Evolutionary conservation across 2,113 vertebrate species (phyloP), one percentile per base, ranked within the genome.

Genomic region (Alethe diademata): DNA sequence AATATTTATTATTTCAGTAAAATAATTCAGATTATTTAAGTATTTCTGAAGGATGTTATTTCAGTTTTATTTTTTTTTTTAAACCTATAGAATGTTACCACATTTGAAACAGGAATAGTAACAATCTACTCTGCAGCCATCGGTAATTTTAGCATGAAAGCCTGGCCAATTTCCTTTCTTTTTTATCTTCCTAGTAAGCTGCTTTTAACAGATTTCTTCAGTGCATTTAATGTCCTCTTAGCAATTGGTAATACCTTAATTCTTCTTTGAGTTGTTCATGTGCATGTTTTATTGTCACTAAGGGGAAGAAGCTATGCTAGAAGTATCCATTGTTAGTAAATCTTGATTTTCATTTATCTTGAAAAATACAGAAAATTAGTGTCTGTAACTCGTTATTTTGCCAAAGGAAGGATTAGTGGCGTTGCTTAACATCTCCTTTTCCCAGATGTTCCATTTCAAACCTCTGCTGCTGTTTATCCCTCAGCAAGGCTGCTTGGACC

Each of bases 361-460:
- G 75, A 83, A 92, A 73, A 88, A 69, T 58, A 78, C 18, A 70
- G 42, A 90, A 83, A 83, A 54, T 33, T 54, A 56, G 7, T 36
- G 26, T 61, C 24, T 90, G 80, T 17, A 72, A 13, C 48, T 87
- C 1, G 1, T 60, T 88, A 22, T 73, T 43, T 58, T 96, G 64
- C 38, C 11, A 73, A 65, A 33, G 58, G 64, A 73, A 70, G 47
- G 26, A 62, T 93, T 88, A 2, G 16, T 88, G 47, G 43, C 80
- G 67, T 40, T 80, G 11, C 64, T 91, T 47, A 73, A 69, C 26
- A 79, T 10, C 19, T 58, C 12, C 29, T 38, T 65, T 80, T 28
- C 69, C 86, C 94, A 93, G 88, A 54, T 96, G 94, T 88, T 88
- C 47, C 6, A 24, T 88, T 69, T 97, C 88, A 86, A 70, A 62